These are phyloP conservation scores for Phalacrocorax pelagicus DNA, from an alignment of 2,113 vertebrate species.

Conservation along the genomic window DNA sequence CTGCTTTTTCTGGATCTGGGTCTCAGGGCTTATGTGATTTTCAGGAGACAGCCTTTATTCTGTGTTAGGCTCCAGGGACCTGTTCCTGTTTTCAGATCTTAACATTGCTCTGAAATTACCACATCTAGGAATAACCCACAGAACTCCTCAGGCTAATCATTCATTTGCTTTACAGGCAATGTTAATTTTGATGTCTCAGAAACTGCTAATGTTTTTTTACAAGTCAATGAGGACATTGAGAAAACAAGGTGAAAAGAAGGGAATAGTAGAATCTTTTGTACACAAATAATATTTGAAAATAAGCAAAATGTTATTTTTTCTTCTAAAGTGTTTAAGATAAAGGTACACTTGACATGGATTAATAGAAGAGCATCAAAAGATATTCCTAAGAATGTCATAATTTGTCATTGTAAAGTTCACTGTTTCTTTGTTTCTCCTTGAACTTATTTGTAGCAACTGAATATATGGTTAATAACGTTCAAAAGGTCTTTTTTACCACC, in stretches of 20 bases:
- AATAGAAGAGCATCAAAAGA: background rate
- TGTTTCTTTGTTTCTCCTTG: background rate
- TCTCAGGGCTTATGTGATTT: background rate
- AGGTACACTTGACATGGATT: background rate
- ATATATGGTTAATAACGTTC: background rate
- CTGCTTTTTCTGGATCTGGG: background rate
- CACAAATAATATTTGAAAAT: background rate
- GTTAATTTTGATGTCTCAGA: background rate
- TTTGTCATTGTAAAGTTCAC: background rate
- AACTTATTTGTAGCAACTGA: background rate
- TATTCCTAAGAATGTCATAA: background rate
- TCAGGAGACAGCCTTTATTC: background rate
- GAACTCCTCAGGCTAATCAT: background rate
- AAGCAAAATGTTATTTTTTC: accelerated
- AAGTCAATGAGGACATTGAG: background rate
- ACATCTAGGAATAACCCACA: background rate
- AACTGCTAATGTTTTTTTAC: background rate
- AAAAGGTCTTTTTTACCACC: background rate
- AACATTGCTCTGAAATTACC: background rate
- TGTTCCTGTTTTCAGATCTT: background rate
- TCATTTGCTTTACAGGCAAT: background rate
- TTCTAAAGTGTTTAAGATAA: background rate
- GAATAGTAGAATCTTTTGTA: background rate
- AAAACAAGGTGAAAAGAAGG: background rate
- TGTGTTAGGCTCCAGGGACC: background rate